Percentiles rank a stretch among this genome's conserved stretches.
These are phyloP conservation scores for Nomada flava DNA, from an alignment of 2,888 invertebrate species.

Conservation along the genomic window DNA sequence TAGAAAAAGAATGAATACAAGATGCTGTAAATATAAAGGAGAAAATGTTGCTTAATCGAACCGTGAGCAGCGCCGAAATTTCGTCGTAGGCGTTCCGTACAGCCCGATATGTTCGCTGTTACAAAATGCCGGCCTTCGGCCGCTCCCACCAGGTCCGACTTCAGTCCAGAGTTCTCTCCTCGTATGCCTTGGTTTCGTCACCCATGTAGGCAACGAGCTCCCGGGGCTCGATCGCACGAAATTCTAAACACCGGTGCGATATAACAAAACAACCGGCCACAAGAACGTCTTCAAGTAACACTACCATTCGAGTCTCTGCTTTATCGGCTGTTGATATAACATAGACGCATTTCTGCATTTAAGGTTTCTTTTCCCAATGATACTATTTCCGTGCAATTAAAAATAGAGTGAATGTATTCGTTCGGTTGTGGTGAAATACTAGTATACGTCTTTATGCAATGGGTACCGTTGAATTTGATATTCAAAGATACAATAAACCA, in stretches of 20 bases:
- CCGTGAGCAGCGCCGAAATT: conserved; percentile 52
- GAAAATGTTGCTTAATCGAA: conserved; percentile 52
- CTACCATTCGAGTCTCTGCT: conserved; percentile 59
- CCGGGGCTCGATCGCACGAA: conserved; percentile 34
- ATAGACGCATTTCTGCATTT: conserved; percentile 19
- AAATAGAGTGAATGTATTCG: conserved; percentile 48
- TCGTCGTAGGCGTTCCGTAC: conserved; percentile 59
- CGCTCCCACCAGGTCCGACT: conserved; percentile 54
- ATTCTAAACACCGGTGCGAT: conserved; percentile 56
- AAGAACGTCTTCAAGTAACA: conserved; percentile 23
- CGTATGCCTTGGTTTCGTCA: conserved; percentile 61
- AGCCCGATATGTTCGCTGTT: conserved; percentile 53
- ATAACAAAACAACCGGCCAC: conserved; percentile 47
- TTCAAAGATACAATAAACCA: too few relatives aligned
- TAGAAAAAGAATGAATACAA: neutral
- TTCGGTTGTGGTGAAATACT: neutral
- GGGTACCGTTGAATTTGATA: neutral
- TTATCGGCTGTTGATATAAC: conserved; percentile 76
- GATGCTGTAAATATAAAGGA: conserved; percentile 30
- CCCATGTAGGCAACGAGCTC: conserved; percentile 33
- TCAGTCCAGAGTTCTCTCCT: conserved; percentile 60
- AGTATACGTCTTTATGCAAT: too few relatives aligned
- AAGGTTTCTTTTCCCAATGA: conserved; percentile 36
- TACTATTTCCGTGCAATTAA: conserved; percentile 42
- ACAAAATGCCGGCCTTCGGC: conserved; percentile 66